These are phyloP conservation scores for Gouania willdenowi DNA, from an alignment of 2,797 vertebrate species.

Conservation along the genomic window DNA sequence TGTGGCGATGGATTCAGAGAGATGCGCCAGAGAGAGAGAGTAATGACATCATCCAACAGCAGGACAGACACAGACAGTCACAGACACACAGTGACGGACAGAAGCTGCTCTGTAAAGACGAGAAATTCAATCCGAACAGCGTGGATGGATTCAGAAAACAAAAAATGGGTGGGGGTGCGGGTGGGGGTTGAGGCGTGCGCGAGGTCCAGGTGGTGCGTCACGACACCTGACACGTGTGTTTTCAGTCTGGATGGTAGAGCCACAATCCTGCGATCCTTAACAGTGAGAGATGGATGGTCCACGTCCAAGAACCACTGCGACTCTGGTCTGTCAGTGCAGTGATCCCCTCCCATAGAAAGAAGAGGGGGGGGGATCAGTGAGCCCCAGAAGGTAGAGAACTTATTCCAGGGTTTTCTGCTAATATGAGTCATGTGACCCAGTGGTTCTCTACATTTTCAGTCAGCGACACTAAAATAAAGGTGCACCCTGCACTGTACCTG, in stretches of 20 bases:
- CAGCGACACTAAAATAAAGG: too few relatives aligned
- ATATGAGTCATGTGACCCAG: too few relatives aligned
- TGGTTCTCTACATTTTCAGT: too few relatives aligned
- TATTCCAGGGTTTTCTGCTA: constrained; percentile 20
- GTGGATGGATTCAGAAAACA: constrained; percentile 11
- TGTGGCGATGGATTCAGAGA: constrained; percentile 6
- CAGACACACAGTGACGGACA: too few relatives aligned
- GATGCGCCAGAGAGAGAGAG: constrained; percentile 35
- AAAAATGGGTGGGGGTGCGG: too few relatives aligned
- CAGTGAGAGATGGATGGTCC: constrained; percentile 6
- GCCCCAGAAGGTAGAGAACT: too few relatives aligned
- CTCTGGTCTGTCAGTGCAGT: constrained; percentile 30
- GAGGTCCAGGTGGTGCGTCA: constrained; percentile 63
- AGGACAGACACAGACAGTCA: constrained; percentile 1
- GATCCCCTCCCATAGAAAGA: constrained; percentile 9
- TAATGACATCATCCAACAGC: constrained; percentile 58
- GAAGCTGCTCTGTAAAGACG: too few relatives aligned
- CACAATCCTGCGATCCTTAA: constrained; percentile 20
- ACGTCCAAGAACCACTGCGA: constrained; percentile 30
- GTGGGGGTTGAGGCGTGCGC: constrained; percentile 30
- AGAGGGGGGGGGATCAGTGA: constrained; percentile 4
- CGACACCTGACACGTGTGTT: constrained; percentile 51
- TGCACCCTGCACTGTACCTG: too few relatives aligned
- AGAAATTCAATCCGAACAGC: constrained; percentile 5
- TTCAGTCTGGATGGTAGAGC: constrained; percentile 30